Evolutionary conservation across 2,113 vertebrate genomes (phyloP), one percentile per base, ranked within the genome.

Genomic region (Apeltes quadracus): DNA sequence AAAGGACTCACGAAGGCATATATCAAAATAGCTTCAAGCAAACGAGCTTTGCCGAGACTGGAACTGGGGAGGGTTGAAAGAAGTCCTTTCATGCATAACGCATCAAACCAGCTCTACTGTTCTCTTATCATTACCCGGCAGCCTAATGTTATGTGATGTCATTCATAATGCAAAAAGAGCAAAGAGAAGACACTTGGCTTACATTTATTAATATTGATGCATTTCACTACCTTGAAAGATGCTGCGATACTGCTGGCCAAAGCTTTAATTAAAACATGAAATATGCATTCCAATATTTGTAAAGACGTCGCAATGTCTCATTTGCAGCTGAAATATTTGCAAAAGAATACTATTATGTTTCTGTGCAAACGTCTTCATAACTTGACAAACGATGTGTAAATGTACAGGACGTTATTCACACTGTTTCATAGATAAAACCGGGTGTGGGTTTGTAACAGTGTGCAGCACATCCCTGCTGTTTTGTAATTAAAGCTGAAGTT

Each of bases 141-240:
- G 86, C 85, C 76, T 87, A 88, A 89, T 89, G 75, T 86, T 82
- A 88, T 88, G 84, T 88, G 89, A 91, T 88, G 87, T 70, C 78
- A 88, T 92, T 89, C 79, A 89, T 89, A 89, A 91, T 89, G 88
- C 87, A 90, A 58, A 72, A 78, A 86, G 89, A 88, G 81, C 85
- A 85, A 88, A 85, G 80, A 77, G 64, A 81, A 90, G 86, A 86
- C 84, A 87, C 69, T 76, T 78, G 77, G 83, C 80, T 81, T 75
- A 75, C 82, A 78, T 84, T 61, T 64, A 87, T 89, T 75, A 87
- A 90, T 90, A 92, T 87, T 76, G 69, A 92, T 86, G 62, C 69
- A 58, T 75, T 67, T 84, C 64, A 78, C 61, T 86, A 84, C 82
- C 62, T 87, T 85, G 78, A 84, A 76, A 87, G 76, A 83, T 87